Evolutionary conservation across 2,113 vertebrate species (phyloP), one percentile per base, ranked within the genome.

Genomic region (Nyctibius bracteatus): DNA sequence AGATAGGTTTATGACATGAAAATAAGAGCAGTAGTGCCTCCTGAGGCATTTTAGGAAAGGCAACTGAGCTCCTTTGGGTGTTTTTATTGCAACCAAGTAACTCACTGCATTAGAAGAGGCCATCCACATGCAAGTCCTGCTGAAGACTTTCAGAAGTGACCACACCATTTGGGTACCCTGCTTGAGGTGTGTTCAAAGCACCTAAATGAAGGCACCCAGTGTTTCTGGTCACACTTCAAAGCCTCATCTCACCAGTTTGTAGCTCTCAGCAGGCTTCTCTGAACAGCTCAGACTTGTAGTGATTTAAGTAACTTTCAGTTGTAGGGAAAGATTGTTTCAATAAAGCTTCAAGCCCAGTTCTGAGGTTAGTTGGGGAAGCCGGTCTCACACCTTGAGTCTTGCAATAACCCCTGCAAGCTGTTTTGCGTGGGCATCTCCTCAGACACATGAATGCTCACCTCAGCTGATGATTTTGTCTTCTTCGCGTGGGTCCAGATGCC

Each of bases 111-210:
- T 63, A n/a, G 35, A 63, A 67, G 6, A 87, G 8, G 31, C 24
- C 5, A 17, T 22, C 15, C 17, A 33, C 7, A 3, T 35, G 8
- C 8, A 77, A 47, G 30, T 39, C 30, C 27, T 67, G 15, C 27
- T 63, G 30, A 62, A 33, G 57, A 46, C 28, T 82, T 71, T 49
- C 21, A 30, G n/a, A 87, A 84, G 43, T 54, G 47, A 39, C 46
- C 19, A 24, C 1, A 1, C 5, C 1, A 0, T 77, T 44, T 41
- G 7, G 23, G 5, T 49, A 31, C 8, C 52, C 33, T 0, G 3
- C 5, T 41, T 43, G 27, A 68, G 71, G 2, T 51, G 17, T 65
- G 22, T 37, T 59, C 37, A 81, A 12, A 8, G 10, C 19, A n/a
- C 33, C 20, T 41, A 35, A 54, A 73, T 5, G 4, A 47, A 72